Base-by-base conservation (phyloP, 2,113 vertebrate species). In the Aphyosemion australe region DNA sequence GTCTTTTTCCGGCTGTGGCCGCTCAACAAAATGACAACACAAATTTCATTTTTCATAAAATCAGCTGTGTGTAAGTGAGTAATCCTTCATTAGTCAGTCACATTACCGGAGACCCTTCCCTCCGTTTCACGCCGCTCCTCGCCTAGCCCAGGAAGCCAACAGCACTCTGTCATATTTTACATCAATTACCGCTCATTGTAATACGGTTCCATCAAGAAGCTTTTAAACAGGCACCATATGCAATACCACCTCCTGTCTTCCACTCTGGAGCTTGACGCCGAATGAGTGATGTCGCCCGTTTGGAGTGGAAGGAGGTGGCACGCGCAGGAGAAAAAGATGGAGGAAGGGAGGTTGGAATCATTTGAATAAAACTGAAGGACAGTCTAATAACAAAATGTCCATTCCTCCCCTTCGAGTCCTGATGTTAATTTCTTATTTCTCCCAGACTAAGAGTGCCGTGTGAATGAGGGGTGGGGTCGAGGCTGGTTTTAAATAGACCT, bases 11-110 rank as follows among this genome's bases (percentile, higher is more conserved):
- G 93, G 94, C 95, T 94, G 94, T 84, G 93, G 92, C 94, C 92
- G 94, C 96, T 93, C 95, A 95, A 95, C 92, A 90, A 92, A 93
- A 94, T 93, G 92, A 96, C 95, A 95, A 96, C 94, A 95, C 94
- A 94, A 94, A 96, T 96, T 95, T 96, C 94, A 96, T 97, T 96
- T 97, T 97, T 96, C 95, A 96, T 95, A 94, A 95, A 95, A 96
- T 97, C 95, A 95, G 93, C 93, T 76, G 92, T 85, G 91, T 95
- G 93, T 94, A 83, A 84, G 84, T 83, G 93, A 94, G 95, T 93
- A 95, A 95, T 96, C 94, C 94, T 95, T 95, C 95, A 96, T 97
- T 98, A 98, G 97, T 97, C 95, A 96, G 95, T 88, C 94, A 93
- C 93, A 95, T 97, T 97, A 96, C 93, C 90, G 92, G 93, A 84